Base-by-base conservation (phyloP, 2,113 vertebrate genomes). In the Vanacampus margaritifer region DNA sequence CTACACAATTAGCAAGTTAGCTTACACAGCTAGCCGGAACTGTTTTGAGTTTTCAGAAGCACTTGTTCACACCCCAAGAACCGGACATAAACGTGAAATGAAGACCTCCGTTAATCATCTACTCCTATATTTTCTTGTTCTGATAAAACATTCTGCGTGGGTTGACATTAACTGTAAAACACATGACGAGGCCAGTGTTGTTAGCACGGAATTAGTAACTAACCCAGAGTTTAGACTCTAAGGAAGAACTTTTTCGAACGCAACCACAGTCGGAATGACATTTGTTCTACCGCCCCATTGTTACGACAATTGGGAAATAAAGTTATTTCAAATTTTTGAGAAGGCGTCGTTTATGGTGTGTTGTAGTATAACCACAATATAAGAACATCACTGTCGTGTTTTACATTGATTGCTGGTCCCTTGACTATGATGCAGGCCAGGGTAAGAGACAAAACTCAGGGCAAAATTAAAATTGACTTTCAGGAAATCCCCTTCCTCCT, bases 401-500 rank as follows among this genome's bases (percentile, higher is more conserved):
- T 19, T 32, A 0, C 37, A 2, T 32, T 32, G 28, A 32, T 26
- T 26, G 23, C 26, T 57, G 54, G 14, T 32, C 9, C 54, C 21
- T 37, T 3, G 35, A 39, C 11, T 37, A 23, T 23, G 1, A 1
- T 24, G 19, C 21, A 41, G 50, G 76, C 83, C n/a, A n/a, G n/a
- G n/a, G n/a, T 74, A 62, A 24, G 0, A 81, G 51, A 0, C 13
- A 0, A 0, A 1, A 19, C 17, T 36, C 51, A 45, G 80, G 87
- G 67, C 0, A 1, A 0, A 35, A 7, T 26, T 28, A 16, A 0
- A 3, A 6, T 2, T 0, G 28, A 0, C 0, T 0, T 16, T 0
- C 0, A 83, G 89, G 85, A 91, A 90, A 83, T 80, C 83, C 89
- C 88, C 83, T 75, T 76, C 76, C 75, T 81, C 35, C 67, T 89